These are phyloP conservation scores for Apocrypta bakeri DNA, from an alignment of 1,140 invertebrate species.

Conservation along the genomic window DNA sequence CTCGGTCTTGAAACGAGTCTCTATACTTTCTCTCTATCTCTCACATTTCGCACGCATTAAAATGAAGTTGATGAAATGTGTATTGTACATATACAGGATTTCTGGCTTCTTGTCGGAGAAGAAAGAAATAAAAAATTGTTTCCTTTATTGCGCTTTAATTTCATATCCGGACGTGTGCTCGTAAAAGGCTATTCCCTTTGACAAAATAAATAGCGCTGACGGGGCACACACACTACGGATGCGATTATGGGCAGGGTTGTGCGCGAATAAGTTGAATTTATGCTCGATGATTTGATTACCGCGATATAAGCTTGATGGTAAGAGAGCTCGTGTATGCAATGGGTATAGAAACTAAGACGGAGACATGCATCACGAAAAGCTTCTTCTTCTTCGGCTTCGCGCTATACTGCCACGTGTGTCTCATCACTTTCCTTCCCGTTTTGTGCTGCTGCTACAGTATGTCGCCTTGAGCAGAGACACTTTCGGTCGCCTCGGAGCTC, in stretches of 20 bases:
- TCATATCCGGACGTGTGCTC: constrained; percentile 15
- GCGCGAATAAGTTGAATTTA: constrained; percentile 71
- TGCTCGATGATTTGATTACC: constrained; percentile 73
- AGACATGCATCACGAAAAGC: constrained; percentile 71
- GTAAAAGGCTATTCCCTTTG: constrained; percentile 35
- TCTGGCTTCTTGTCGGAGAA: not conserved
- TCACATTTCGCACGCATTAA: not conserved
- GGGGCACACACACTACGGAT: too few relatives aligned
- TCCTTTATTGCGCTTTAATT: constrained; percentile 37
- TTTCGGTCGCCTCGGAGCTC: not conserved
- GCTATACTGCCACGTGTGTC: constrained; percentile 1
- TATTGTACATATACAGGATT: not conserved
- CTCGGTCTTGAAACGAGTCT: too few relatives aligned
- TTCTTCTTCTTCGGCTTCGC: constrained; percentile 57
- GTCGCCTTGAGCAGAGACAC: constrained; percentile 48
- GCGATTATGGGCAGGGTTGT: constrained; percentile 34
- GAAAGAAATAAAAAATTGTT: constrained; percentile 27
- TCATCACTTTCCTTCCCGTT: constrained; percentile 24
- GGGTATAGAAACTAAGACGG: constrained; percentile 64
- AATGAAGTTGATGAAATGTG: not conserved
- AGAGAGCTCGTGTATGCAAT: constrained; percentile 48
- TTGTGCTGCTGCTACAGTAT: constrained; percentile 49
- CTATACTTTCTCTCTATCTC: too few relatives aligned
- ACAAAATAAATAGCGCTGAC: constrained; percentile 38
- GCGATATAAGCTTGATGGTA: constrained; percentile 73